Percentiles rank a stretch among this genome's conserved stretches.
phyloP scores from a whole-genome alignment of 2,888 invertebrate species.

The Drosophila neonasuta region DNA sequence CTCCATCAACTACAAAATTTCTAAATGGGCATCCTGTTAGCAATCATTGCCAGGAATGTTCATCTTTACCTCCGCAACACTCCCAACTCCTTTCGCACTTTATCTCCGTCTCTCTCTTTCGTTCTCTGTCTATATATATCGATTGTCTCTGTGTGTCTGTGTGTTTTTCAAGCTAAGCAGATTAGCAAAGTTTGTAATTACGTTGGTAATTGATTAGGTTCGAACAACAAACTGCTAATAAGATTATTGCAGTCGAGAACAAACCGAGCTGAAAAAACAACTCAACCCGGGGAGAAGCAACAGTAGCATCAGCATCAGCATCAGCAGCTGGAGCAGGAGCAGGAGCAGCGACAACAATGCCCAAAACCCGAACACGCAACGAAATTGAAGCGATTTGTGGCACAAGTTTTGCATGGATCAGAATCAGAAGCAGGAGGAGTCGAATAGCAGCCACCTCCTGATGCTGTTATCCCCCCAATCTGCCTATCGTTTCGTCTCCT shows the following conservation, averaged over 20 bases:
- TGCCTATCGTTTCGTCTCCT: slow-evolving; percentile 5
- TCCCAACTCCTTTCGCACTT: background rate
- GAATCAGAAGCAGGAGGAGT: slow-evolving; percentile 10
- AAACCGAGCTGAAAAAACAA: slow-evolving; percentile 79
- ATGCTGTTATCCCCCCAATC: slow-evolving; percentile 11
- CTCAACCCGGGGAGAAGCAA: slow-evolving; percentile 33
- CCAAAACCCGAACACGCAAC: slow-evolving; percentile 69
- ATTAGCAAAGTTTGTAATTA: slow-evolving; percentile 83
- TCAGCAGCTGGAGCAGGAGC: too few relatives aligned
- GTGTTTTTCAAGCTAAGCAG: slow-evolving; percentile 74
- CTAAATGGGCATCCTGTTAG: slow-evolving; percentile 28
- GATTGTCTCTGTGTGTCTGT: slow-evolving; percentile 6
- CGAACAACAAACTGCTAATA: slow-evolving; percentile 83
- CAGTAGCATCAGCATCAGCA: slow-evolving; percentile 25
- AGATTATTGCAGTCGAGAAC: slow-evolving; percentile 82
- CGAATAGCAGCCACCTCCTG: slow-evolving; percentile 11
- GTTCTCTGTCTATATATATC: background rate
- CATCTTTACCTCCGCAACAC: background rate
- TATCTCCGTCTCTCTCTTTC: background rate
- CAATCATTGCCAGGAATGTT: slow-evolving; percentile 22
- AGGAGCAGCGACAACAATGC: slow-evolving; percentile 16
- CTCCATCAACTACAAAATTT: slow-evolving; percentile 33
- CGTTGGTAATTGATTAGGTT: slow-evolving; percentile 83
- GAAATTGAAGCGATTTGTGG: slow-evolving; percentile 80
- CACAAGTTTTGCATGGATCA: slow-evolving; percentile 66